Evolutionary conservation across 2,888 invertebrate species (phyloP), one percentile per base, ranked within the genome.

Genomic region (Pristionchus mayeri): DNA sequence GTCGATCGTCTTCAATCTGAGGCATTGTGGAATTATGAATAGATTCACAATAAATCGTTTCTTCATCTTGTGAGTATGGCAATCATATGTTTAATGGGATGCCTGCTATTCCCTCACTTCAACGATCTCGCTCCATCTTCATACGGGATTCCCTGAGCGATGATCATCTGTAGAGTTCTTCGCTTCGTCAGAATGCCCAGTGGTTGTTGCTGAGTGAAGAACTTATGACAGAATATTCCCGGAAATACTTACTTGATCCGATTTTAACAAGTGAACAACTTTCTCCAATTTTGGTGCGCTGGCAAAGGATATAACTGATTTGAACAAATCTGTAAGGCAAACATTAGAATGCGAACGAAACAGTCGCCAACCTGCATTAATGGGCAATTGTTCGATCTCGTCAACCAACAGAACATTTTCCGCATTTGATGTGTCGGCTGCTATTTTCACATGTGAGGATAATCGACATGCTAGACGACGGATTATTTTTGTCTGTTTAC

Each of bases 81-180:
- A 54, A 21, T 21, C 4, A 54, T 54, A 4, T 21, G 21, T n/a
- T n/a, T n/a, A n/a, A n/a, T n/a, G n/a, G n/a, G n/a, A n/a, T n/a
- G n/a, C n/a, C n/a, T n/a, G n/a, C n/a, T n/a, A n/a, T n/a, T 44
- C 44, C 13, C 67, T 67, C 1, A 67, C 67, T 67, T 34, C 67
- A 67, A n/a, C 21, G 67, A 67, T 67, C 37, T 34, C n/a, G 67
- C 67, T 37, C 67, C 67, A 21, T 67, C 67, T 9, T 67, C 67
- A 40, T 67, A 67, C 7, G 67, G n/a, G 27, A 37, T 67, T n/a
- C n/a, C 67, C 37, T 67, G 67, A 37, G 67, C 18, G 4, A 67
- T 34, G n/a, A 67, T 67, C 21, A 34, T 18, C n/a, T 67, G 67
- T 6, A 37, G 37, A n/a, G 67, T 67, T 37, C 37, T 16, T 37